Percentiles rank a stretch among this genome's conserved stretches.
Conservation (phyloP, 2,888 invertebrate genomes). For the Mamestra brassicae region DNA sequence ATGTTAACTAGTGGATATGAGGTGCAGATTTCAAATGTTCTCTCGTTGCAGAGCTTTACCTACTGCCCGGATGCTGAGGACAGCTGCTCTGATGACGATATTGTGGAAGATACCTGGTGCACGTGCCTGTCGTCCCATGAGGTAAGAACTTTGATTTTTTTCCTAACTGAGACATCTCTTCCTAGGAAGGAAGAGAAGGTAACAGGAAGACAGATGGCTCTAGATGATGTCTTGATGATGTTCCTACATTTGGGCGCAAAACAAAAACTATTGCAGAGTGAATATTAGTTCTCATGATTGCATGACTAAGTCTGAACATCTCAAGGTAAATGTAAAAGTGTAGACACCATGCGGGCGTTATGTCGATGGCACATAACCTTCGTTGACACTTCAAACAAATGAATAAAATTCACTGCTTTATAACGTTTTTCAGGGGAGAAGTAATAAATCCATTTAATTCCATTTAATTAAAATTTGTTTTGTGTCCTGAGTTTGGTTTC, state of each 20-base stretch:
- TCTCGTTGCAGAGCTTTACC: slow-evolving; percentile 78
- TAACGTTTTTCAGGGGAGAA: background rate
- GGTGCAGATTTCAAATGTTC: slow-evolving; percentile 1
- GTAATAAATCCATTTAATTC: background rate
- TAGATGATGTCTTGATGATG: too few relatives aligned
- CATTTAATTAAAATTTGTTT: background rate
- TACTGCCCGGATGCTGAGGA: slow-evolving; percentile 83
- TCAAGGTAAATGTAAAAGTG: background rate
- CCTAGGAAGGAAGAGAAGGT: background rate
- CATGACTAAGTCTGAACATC: slow-evolving; percentile 14
- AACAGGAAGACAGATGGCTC: too few relatives aligned
- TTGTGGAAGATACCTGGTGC: slow-evolving; percentile 83
- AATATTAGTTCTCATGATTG: slow-evolving; percentile 3
- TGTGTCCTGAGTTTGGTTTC: background rate
- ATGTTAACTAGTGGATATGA: too few relatives aligned
- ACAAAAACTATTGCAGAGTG: background rate
- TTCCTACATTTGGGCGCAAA: background rate
- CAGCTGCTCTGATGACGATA: slow-evolving; percentile 83
- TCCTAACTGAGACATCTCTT: background rate
- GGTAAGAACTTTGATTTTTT: slow-evolving; percentile 67
- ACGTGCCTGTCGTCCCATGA: slow-evolving; percentile 87
- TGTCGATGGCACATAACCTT: background rate
- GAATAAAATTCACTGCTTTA: background rate
- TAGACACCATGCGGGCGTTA: slow-evolving; percentile 20
- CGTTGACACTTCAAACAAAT: background rate